Base-by-base conservation (phyloP, 30 jellyfish, hydroid and myxozoan species). In the Rhopilema esculentum region DNA sequence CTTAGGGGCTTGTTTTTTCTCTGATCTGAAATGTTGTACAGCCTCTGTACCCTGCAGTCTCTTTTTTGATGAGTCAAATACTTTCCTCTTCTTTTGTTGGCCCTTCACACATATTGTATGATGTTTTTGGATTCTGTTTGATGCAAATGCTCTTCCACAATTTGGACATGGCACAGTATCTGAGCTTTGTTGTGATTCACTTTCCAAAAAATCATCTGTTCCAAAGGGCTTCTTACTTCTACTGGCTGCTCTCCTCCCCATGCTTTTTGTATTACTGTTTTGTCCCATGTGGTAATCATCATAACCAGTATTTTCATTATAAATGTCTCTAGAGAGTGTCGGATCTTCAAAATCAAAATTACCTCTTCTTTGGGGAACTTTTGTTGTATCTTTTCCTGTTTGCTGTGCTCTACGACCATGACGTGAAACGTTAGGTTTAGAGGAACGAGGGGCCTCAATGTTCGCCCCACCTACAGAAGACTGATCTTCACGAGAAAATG, bases 31-130 rank as follows among this genome's bases (percentile, higher is more conserved):
- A 68, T 31, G 80, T 79, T 68, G 51, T 20, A 69, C 92, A 23
- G 98, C 98, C 25, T 93, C 98, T 19, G 97, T 88, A 15, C 98
- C 98, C 75, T 69, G 87, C 12, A 85, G 20, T 32, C 98, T 75
- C 62, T 93, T 90, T 72, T 93, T 93, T 75, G 98, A 61, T 20
- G 98, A 82, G 66, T 93, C 96, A 79, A 93, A 93, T 0, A 88
- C 97, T 65, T 83, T 93, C n/a, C 94, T 67, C 71, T 76, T 75
- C 79, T 93, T 93, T 23, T 57, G 66, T 18, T 75, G 90, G 68
- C 51, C 88, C 49, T 82, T 93, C 21, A 71, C 82, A 77, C 98
- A 93, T 0, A 88, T 65, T 21, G 87, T 76, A 40, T 66, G 87
- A 67, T 93, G 98, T 66, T 82, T 68, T 71, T 82, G 95, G 49